Evolutionary conservation across 1,140 invertebrate genomes (phyloP).

Genomic region (Bombus confusus): DNA sequence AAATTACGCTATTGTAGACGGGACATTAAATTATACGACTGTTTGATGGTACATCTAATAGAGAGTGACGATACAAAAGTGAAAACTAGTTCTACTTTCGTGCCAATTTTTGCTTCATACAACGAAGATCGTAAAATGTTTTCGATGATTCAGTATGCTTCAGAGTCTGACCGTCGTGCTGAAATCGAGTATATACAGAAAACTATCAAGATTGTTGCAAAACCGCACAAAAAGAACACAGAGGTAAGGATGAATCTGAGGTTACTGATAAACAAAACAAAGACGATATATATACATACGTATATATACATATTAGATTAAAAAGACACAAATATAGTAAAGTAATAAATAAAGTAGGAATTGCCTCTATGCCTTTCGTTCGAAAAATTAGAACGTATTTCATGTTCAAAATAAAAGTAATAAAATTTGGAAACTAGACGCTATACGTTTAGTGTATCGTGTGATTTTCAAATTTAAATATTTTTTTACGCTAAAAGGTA

Average conservation of each 20-base stretch:
- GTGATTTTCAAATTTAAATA: no score
- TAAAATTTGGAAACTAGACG: no score
- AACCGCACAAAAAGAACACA: not conserved
- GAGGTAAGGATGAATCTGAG: not conserved
- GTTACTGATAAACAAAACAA: no score
- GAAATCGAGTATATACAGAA: not conserved
- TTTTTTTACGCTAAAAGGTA: no score
- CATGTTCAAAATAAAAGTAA: no score
- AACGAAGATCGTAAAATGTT: conserved; percentile 6
- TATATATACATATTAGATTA: not conserved
- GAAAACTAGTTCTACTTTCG: conserved; percentile 19
- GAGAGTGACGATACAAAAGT: not conserved
- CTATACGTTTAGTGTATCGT: no score
- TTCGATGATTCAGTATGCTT: not conserved
- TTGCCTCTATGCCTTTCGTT: not conserved
- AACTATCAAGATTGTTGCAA: not conserved
- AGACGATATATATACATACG: no score
- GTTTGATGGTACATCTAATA: not conserved
- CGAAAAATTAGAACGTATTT: not conserved
- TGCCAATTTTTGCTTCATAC: not conserved
- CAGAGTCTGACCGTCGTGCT: not conserved
- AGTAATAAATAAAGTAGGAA: not conserved
- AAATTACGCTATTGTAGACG: not conserved
- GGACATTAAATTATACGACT: not conserved
- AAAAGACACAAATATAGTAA: not conserved